These are phyloP conservation scores for Hozukius guyotensis DNA, from an alignment of 2,797 vertebrate species.

Conservation along the genomic window DNA sequence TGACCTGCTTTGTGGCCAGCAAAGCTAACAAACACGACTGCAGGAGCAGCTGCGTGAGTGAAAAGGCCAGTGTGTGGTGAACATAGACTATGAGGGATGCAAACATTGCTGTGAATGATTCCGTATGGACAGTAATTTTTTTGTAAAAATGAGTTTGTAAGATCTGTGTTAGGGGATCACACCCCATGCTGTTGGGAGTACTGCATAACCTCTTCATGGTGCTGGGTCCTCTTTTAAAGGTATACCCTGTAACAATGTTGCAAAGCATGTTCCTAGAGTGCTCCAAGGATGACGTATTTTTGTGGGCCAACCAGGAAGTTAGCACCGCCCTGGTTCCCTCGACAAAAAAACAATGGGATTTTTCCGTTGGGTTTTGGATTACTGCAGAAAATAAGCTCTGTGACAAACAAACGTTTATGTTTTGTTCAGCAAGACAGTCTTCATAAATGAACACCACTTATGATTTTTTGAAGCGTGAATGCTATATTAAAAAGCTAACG, in stretches of 20 bases:
- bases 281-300: too few species aligned
- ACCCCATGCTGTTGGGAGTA: not conserved
- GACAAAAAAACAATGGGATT: too few species aligned
- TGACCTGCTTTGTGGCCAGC: slow-evolving; percentile 31
- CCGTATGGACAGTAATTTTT: not conserved
- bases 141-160: not conserved
- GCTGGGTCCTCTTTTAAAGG: not conserved
- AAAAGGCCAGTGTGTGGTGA: slow-evolving; percentile 23
- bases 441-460: too few species aligned
- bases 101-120: not conserved
- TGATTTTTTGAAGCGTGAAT: too few species aligned
- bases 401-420: too few species aligned
- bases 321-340: too few species aligned
- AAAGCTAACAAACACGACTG: slow-evolving; percentile 41
- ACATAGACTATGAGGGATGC: not conserved
- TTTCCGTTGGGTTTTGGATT: too few species aligned
- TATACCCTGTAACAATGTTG: not conserved
- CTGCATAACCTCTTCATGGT: not conserved
- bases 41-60: slow-evolving; percentile 25
- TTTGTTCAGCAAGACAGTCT: too few species aligned
- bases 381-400: too few species aligned
- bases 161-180: not conserved
- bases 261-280: not conserved
- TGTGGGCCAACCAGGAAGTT: too few species aligned
- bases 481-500: too few species aligned